A percentile compares a stretch with the other conserved stretches of the same genome.
Conservation (phyloP, 2,113 vertebrate genomes). For the Corythoichthys haematopterus region DNA sequence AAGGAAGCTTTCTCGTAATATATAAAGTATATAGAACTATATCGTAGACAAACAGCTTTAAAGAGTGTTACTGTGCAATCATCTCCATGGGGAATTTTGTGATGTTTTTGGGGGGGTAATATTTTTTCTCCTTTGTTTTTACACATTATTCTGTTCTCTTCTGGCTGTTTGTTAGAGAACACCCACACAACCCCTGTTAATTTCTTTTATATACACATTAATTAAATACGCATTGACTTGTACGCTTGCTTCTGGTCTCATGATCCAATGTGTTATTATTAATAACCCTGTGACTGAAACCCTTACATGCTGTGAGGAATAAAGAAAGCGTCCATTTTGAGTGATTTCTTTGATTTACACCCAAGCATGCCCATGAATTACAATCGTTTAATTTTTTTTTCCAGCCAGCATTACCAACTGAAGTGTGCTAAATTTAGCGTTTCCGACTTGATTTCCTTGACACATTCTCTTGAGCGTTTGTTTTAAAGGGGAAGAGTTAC, state of each 20-base stretch:
- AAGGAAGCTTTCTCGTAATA: slow-evolving; percentile 49
- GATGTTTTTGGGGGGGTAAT: neutral
- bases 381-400: slow-evolving; percentile 3
- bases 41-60: slow-evolving; percentile 29
- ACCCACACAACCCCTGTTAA: neutral
- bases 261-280: slow-evolving; percentile 22
- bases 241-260: slow-evolving; percentile 17
- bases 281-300: slow-evolving; percentile 54
- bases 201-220: neutral
- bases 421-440: neutral
- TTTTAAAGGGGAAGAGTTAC: neutral
- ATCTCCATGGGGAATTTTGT: neutral
- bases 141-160: neutral
- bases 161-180: neutral
- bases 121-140: neutral
- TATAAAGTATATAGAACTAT: slow-evolving; percentile 43
- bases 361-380: neutral
- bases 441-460: slow-evolving; percentile 25
- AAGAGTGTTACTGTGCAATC: slow-evolving; percentile 15
- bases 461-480: slow-evolving; percentile 7
- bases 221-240: neutral
- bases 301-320: slow-evolving; percentile 64
- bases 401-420: neutral
- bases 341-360: neutral
- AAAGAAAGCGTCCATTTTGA: slow-evolving; percentile 49